Evolutionary conservation across 2,113 vertebrate species (phyloP), one percentile per base, ranked within the genome.

Genomic region (Cololabis saira): DNA sequence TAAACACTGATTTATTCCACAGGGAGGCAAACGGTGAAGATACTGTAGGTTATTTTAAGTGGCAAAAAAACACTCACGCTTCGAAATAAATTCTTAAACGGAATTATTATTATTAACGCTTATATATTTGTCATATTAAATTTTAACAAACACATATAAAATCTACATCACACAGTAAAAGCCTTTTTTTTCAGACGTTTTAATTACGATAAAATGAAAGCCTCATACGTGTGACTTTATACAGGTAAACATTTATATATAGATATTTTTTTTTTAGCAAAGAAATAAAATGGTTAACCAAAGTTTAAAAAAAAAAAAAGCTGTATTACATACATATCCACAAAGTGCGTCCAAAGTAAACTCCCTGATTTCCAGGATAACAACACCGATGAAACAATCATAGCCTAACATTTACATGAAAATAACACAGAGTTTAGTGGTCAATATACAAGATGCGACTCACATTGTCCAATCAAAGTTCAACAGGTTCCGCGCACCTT

Each of bases 181-280:
- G 71, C 67, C 82, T 82, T 87, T 89, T 85, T 72, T 87, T 85
- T 76, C 62, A 94, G 94, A 96, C 95, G 94, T 92, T 95, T 98
- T 98, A 98, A 98, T 98, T 96, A 96, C 94, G 95, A 93, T 95
- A 95, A 98, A 98, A 97, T 95, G 96, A 97, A 98, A 97, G 95
- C 86, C 86, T 92, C 97, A 95, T 94, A 95, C 95, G 96, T 96
- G 94, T 96, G 94, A 95, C 94, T 94, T 95, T 94, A 94, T 98
- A 99, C 98, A 99, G 95, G 96, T 98, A 96, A 97, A 98, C 94
- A 96, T 96, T 96, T 98, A 97, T 96, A 96, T 98, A 97, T 96
- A 96, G 95, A 95, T 90, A 80, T 84, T 86, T 89, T 84, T 86
- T 89, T 96, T 96, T 92, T 94, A 95, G 93, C 91, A 89, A 96